A percentile compares a stretch with the other conserved stretches of the same genome.
Conservation (phyloP, 2,888 invertebrate species). For the Hirudinaria manillensis region DNA sequence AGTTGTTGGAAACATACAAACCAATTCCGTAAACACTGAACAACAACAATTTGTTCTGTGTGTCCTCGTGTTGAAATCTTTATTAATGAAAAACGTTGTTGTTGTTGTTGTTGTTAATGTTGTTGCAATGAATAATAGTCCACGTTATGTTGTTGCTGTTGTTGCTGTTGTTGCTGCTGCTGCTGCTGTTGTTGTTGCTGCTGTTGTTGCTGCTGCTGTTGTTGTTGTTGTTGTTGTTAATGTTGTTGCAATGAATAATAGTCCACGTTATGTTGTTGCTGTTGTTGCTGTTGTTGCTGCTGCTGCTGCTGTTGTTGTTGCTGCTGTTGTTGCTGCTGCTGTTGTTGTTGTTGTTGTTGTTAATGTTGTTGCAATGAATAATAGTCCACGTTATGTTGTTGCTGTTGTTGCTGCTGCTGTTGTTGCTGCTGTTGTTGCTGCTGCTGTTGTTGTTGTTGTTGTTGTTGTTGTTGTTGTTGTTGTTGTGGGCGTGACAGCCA, state of each 20-base stretch:
- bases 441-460: conserved; percentile 22
- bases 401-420: conserved; percentile 9
- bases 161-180: background rate
- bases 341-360: conserved; percentile 7
- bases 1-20: background rate
- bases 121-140: no score
- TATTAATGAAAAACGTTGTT: no score
- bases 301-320: conserved; percentile 1
- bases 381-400: conserved; percentile 16
- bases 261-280: conserved; percentile 26
- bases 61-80: no score
- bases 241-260: no score
- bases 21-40: no score
- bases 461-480: conserved; percentile 27
- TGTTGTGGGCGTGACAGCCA: background rate
- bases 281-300: conserved; percentile 23
- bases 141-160: background rate
- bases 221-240: conserved; percentile 11
- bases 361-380: background rate
- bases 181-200: conserved; percentile 17
- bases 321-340: background rate
- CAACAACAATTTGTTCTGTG: no score
- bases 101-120: no score
- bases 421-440: conserved; percentile 12
- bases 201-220: background rate